Evolutionary conservation across 1,140 invertebrate species (phyloP), one percentile per base, ranked within the genome.

Genomic region (Tetranychus urticae): DNA sequence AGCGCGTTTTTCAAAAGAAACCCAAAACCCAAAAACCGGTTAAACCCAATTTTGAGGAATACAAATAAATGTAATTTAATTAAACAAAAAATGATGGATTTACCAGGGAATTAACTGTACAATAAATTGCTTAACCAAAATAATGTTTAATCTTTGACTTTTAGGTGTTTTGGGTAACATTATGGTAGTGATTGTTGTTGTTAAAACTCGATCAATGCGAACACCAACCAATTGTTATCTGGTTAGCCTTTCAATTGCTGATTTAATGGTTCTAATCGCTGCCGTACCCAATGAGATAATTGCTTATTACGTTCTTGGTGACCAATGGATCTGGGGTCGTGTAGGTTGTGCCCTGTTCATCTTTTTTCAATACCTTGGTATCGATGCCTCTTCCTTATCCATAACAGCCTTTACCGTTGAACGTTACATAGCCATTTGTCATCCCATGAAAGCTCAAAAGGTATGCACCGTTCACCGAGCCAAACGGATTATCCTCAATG

Each of bases 391-490:
- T 0, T 78, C 79, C 1, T 69, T 82, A 35, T 79, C 77, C 37
- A 77, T 82, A 45, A 78, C 81, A 23, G 80, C 81, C 0, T 83
- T 82, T 70, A 83, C 81, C 2, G 75, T 82, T 6, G 78, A 79
- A 66, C 66, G 77, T 35, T 79, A 77, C 67, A 77, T 80, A 54
- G 77, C 78, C 57, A 80, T 80, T 46, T 80, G 78, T 62, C 74
- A 79, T 66, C 79, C 78, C 1, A 75, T 80, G 70, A 71, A 73
- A 64, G 78, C 79, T 4, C 76, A 77, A 62, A 72, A 72, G 35
- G 67, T 80, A 56, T 79, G 78, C 68, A 79, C 78, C 1, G 75
- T 79, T 12, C 70, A 70, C 58, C 66, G 79, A 33, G 79, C 79
- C 46, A 78, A 78, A 66, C 71, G 73, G 62, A 80, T 80, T 58